These are phyloP conservation scores for Uloborus plumipes DNA, from an alignment of 2,888 invertebrate species.

Conservation along the genomic window DNA sequence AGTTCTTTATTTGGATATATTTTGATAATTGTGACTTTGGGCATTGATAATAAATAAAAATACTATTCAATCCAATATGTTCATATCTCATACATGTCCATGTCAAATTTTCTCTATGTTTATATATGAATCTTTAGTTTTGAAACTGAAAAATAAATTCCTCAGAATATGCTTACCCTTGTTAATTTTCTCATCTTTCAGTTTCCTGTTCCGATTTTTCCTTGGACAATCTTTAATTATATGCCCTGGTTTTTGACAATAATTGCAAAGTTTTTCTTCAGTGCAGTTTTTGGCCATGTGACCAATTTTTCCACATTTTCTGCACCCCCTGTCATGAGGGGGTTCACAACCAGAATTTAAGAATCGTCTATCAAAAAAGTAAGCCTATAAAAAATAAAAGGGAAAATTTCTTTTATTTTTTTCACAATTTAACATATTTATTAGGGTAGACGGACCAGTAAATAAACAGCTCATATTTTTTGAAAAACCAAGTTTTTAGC, in stretches of 20 bases:
- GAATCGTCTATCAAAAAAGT: slow-evolving; percentile 70
- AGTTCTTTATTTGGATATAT: no score
- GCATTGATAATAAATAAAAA: no score
- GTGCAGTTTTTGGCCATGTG: slow-evolving; percentile 70
- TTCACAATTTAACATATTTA: no score
- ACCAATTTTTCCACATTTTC: slow-evolving; percentile 75
- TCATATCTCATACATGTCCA: no score
- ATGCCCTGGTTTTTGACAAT: slow-evolving; percentile 35
- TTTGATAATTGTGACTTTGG: no score
- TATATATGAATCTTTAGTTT: no score
- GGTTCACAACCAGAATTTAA: slow-evolving; percentile 72
- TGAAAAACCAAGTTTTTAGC: no score
- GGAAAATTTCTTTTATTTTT: not conserved
- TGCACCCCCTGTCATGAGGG: slow-evolving; percentile 75
- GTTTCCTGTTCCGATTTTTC: slow-evolving; percentile 7
- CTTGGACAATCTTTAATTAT: slow-evolving; percentile 60
- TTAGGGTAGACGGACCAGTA: no score
- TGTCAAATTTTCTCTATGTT: no score
- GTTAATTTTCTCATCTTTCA: not conserved
- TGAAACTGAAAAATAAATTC: not conserved
- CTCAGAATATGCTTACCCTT: not conserved
- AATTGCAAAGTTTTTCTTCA: slow-evolving; percentile 29
- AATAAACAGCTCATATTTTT: no score
- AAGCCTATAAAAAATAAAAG: slow-evolving; percentile 67
- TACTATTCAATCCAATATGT: no score